phyloP scores from a whole-genome alignment of 2,888 invertebrate genomes.

The Cheilosia variabilis region DNA sequence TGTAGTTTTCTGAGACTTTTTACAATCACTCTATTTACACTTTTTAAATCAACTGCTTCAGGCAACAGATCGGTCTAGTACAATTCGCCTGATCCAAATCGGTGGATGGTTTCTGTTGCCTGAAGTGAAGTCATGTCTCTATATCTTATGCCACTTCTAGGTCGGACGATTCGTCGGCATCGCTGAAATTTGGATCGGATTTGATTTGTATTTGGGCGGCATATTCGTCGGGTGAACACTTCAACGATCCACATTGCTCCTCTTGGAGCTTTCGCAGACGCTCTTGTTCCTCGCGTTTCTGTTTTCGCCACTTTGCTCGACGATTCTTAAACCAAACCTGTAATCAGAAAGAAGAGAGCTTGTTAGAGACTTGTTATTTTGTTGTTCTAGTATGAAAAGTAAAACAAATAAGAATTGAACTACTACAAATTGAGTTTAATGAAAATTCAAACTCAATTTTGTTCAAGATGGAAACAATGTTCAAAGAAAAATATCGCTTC shows the following conservation, averaged over 20 bases:
- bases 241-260: slow-evolving; percentile 85
- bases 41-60: background rate
- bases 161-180: slow-evolving; percentile 90
- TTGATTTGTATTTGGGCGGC: slow-evolving; percentile 81
- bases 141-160: slow-evolving; percentile 89
- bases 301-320: slow-evolving; percentile 97
- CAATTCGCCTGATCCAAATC: background rate
- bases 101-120: background rate
- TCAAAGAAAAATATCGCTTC: slow-evolving; percentile 65
- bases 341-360: slow-evolving; percentile 76
- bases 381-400: background rate
- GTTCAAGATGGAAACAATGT: slow-evolving; percentile 5
- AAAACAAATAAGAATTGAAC: background rate
- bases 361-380: background rate
- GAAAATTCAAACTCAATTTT: slow-evolving; percentile 28
- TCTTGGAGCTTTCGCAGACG: slow-evolving; percentile 92
- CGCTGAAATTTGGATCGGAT: slow-evolving; percentile 85
- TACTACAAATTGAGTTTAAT: background rate
- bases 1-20: slow-evolving; percentile 14
- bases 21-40: slow-evolving; percentile 32
- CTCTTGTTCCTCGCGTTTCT: slow-evolving; percentile 95
- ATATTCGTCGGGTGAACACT: slow-evolving; percentile 82
- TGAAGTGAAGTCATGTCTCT: slow-evolving; percentile 3
- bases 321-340: slow-evolving; percentile 99
- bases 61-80: background rate